A percentile compares a stretch with the other conserved stretches of the same genome.
Conservation (phyloP, 1,140 invertebrate species). For the Gryllus bimaculatus region DNA sequence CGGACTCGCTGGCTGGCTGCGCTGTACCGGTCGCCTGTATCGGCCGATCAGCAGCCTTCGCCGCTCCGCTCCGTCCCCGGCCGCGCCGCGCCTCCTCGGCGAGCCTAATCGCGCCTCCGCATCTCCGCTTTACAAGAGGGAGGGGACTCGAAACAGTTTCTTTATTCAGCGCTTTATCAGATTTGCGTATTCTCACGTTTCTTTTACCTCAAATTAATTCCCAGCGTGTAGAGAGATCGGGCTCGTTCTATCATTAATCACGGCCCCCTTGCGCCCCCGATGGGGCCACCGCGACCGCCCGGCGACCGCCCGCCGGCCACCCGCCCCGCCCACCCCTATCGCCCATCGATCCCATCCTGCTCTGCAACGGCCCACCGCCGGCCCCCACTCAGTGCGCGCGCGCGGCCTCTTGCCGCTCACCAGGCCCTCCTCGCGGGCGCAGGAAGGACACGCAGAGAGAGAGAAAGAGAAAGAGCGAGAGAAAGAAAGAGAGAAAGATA, state of each 20-base stretch:
- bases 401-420: too few relatives aligned
- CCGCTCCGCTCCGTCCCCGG: neutral
- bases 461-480: too few relatives aligned
- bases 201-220: slow-evolving; percentile 20
- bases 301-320: neutral
- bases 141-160: slow-evolving; percentile 17
- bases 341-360: too few relatives aligned
- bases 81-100: slow-evolving; percentile 6
- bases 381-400: too few relatives aligned
- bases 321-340: too few relatives aligned
- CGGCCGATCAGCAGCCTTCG: neutral
- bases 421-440: too few relatives aligned
- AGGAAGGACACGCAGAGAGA: too few relatives aligned
- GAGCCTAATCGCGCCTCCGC: neutral
- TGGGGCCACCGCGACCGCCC: neutral
- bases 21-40: neutral
- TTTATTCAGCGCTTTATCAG: slow-evolving; percentile 19
- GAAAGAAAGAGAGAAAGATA: too few relatives aligned
- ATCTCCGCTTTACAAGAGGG: slow-evolving; percentile 8
- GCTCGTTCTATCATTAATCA: slow-evolving; percentile 12
- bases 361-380: too few relatives aligned
- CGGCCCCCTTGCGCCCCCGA: neutral
- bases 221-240: slow-evolving; percentile 18
- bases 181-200: slow-evolving; percentile 21
- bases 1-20: too few relatives aligned